Conservation (phyloP, 2,113 vertebrate genomes). For the Helogale parvula region DNA sequence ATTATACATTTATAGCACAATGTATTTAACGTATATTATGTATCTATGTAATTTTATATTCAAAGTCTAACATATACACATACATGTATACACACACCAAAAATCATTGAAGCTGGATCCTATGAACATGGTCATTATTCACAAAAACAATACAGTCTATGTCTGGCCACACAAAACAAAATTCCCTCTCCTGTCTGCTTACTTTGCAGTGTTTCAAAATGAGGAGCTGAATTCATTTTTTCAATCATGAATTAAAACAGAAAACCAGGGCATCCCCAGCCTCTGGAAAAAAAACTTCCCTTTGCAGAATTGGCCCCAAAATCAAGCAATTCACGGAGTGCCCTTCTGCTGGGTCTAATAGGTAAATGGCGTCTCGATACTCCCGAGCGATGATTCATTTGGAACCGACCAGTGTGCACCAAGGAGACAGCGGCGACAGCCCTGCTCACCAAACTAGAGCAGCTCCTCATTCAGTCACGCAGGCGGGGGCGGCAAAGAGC, state of each 20-base stretch:
- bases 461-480: conserved; percentile 61
- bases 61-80: background rate
- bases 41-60: background rate
- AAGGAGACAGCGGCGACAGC: background rate
- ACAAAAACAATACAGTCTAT: background rate
- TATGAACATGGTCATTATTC: conserved; percentile 1
- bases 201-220: background rate
- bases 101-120: background rate
- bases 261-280: background rate
- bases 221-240: background rate
- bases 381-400: conserved; percentile 22
- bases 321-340: conserved; percentile 45
- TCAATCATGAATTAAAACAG: background rate
- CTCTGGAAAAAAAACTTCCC: background rate
- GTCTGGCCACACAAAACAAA: background rate
- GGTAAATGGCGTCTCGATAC: conserved; percentile 36
- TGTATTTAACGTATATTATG: background rate
- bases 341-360: background rate
- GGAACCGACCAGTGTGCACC: background rate
- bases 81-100: background rate
- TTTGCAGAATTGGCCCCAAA: background rate
- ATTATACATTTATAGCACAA: background rate
- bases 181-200: background rate
- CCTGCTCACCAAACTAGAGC: background rate
- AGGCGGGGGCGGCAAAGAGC: conserved; percentile 72